Evolutionary conservation across 1,140 invertebrate genomes (phyloP), one percentile per base, ranked within the genome.

Genomic region (Anastatus disparis): DNA sequence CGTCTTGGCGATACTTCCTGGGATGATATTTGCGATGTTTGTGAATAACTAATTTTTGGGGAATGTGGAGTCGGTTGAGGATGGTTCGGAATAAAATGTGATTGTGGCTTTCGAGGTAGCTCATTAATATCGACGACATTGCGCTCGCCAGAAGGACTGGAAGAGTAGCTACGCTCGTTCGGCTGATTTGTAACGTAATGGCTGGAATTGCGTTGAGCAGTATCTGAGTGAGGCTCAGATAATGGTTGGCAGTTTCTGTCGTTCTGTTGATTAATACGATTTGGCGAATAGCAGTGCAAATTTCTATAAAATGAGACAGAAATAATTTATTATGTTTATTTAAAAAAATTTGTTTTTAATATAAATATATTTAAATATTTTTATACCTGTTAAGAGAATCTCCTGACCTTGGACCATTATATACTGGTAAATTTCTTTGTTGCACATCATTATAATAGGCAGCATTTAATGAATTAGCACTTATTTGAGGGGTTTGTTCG

Each of bases 271-370:
- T 77, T 71, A 6, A 76, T 73, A 12, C 79, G 77, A 56, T 73
- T 83, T 20, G 82, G 77, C 13, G 83, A 79, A 27, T 83, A 82
- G 53, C 77, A 73, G 4, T 77, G 77, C 20, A 75, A 66, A 61
- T 75, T 81, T 62, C 79, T 77, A 35, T 74, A 81, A 40, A 70
- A 65, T 17, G 31, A 40, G 4, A 6, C 29, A 0, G n/a, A 53
- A 17, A 53, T 29, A 13, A n/a, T 12, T n/a, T n/a, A n/a, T n/a
- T n/a, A n/a, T n/a, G n/a, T n/a, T n/a, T n/a, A n/a, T n/a, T n/a
- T n/a, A n/a, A n/a, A n/a, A n/a, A n/a, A n/a, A n/a, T n/a, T 52
- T 3, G 3, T 31, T 27, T 29, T 2, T 1, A 15, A 26, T 15
- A 26, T 13, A 55, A 31, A 35, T 55, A 3, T 31, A 26, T 26